Conservation (phyloP, 2,113 vertebrate genomes). For the Acinonyx jubatus region DNA sequence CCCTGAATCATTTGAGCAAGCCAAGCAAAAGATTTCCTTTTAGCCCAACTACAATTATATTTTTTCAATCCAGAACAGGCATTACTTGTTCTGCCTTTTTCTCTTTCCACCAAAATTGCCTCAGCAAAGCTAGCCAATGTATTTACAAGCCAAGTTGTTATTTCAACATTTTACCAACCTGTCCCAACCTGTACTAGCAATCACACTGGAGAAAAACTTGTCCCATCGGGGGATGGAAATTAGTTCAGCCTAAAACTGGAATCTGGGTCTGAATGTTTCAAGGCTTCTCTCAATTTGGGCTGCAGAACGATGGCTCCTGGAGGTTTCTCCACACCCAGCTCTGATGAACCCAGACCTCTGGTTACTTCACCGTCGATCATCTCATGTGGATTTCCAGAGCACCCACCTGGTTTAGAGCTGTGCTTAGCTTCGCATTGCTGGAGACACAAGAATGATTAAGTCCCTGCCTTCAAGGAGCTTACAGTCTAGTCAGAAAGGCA, state of each 20-base stretch:
- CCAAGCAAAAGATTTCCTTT: neutral
- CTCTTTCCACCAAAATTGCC: constrained; percentile 55
- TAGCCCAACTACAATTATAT: neutral
- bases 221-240: neutral
- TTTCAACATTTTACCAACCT: constrained; percentile 23
- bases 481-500: neutral
- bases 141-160: neutral
- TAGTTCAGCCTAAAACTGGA: neutral
- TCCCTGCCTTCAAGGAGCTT: neutral
- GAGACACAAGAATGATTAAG: neutral
- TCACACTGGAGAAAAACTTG: neutral
- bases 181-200: neutral
- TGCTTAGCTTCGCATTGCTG: neutral
- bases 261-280: neutral
- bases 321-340: neutral
- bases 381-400: neutral
- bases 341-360: neutral
- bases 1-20: neutral
- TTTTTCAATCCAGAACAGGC: constrained; percentile 10
- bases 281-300: neutral
- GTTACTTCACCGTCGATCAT: neutral
- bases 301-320: neutral
- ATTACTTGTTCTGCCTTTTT: constrained; percentile 26
- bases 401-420: neutral
- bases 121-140: neutral